Evolutionary conservation across 37 sponge, comb jelly and placozoan genomes (phyloP).

Genomic region (Beroe ovata): DNA sequence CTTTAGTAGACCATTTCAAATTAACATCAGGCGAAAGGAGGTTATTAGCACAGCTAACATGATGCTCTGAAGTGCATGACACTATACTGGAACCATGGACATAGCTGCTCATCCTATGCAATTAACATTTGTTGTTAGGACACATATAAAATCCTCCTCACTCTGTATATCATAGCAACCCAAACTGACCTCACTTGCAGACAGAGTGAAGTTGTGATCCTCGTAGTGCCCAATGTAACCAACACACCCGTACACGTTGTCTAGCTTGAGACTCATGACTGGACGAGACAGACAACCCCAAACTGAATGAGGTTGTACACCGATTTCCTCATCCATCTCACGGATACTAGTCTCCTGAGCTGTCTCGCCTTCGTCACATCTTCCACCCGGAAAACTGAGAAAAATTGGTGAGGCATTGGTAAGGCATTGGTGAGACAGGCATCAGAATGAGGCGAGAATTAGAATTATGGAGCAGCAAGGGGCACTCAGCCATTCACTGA

Average conservation of each 20-base stretch:
- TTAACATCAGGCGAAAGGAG: not conserved
- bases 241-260: constrained; percentile 58
- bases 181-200: not conserved
- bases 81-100: not conserved
- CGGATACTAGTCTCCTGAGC: constrained; percentile 17
- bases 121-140: not conserved
- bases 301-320: not conserved
- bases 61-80: constrained; percentile 5
- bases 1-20: not conserved
- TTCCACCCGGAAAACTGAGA: constrained; percentile 54
- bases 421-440: no score
- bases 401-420: no score
- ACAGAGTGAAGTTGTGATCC: not conserved
- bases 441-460: no score
- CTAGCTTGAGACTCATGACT: constrained; percentile 34
- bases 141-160: no score
- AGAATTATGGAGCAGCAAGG: no score
- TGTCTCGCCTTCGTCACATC: constrained; percentile 64
- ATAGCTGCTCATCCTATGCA: not conserved
- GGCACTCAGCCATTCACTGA: no score
- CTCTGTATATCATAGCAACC: no score
- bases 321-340: constrained; percentile 61
- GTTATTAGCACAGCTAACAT: constrained; percentile 8
- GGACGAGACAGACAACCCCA: constrained; percentile 38
- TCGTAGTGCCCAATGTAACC: constrained; percentile 41